Evolutionary conservation across 2,888 invertebrate genomes (phyloP).

Genomic region (Tinea pellionella): DNA sequence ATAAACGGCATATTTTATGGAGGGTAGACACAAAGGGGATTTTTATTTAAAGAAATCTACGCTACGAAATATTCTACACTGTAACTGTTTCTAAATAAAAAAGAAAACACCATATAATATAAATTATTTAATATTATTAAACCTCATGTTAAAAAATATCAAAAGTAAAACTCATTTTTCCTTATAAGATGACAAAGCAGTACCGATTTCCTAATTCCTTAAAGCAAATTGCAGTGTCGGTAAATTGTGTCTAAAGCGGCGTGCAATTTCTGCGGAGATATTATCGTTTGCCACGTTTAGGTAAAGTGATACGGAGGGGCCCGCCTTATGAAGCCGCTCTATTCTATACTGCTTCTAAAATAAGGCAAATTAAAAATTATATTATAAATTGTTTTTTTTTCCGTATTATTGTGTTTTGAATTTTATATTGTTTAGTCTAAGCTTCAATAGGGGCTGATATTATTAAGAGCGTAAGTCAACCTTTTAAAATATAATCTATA

Average conservation of each 20-base stretch:
- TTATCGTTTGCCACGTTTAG: conserved; percentile 13
- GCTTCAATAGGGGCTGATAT: no score
- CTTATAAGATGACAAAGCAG: not conserved
- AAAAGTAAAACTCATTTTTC: not conserved
- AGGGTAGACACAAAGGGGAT: not conserved
- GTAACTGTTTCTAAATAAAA: not conserved
- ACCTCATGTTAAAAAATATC: not conserved
- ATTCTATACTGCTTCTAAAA: not conserved
- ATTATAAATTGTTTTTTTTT: no score
- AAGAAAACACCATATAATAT: no score
- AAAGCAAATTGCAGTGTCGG: conserved; percentile 34
- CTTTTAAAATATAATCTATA: no score
- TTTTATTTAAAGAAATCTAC: not conserved
- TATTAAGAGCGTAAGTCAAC: no score
- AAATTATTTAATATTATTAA: no score
- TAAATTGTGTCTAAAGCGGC: conserved; percentile 30
- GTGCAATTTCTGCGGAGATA: conserved; percentile 31
- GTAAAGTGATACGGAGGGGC: conserved; percentile 14
- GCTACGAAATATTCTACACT: not conserved
- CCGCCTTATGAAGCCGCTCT: not conserved
- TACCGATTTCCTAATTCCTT: conserved; percentile 25
- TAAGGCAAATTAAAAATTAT: no score
- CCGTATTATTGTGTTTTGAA: no score
- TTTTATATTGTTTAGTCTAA: no score
- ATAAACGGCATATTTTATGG: not conserved